A percentile compares a stretch with the other conserved stretches of the same genome.
Conservation (phyloP, 2,888 invertebrate species). For the Lochmaea crataegi region DNA sequence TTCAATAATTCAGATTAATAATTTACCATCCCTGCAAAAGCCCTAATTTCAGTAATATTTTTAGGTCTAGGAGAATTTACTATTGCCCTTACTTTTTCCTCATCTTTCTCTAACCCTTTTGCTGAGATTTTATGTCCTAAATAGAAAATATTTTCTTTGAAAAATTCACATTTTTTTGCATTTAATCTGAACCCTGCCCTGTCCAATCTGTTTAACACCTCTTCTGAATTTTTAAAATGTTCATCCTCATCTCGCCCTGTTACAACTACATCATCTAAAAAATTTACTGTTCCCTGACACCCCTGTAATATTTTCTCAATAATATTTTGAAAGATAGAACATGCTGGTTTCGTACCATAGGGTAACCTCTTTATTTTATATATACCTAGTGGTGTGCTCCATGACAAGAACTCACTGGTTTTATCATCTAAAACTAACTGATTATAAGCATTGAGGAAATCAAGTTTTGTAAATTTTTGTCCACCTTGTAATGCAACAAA, state of each 20-base stretch:
- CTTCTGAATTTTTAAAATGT: constrained; percentile 37
- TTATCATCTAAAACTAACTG: no score
- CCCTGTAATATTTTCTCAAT: constrained; percentile 47
- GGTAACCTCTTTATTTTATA: constrained; percentile 58
- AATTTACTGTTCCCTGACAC: constrained; percentile 38
- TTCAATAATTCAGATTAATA: constrained; percentile 56
- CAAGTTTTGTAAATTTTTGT: no score
- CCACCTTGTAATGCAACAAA: no score
- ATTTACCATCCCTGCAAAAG: constrained; percentile 57
- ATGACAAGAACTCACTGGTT: no score
- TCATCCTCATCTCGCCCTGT: constrained; percentile 37
- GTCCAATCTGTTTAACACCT: constrained; percentile 21
- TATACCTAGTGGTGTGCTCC: constrained; percentile 55
- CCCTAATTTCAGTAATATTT: constrained; percentile 42
- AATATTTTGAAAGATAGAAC: constrained; percentile 59
- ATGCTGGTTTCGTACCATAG: constrained; percentile 59
- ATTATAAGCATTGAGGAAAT: no score
- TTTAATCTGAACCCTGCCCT: constrained; percentile 32
- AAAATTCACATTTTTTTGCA: constrained; percentile 35
- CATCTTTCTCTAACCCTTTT: constrained; percentile 28
- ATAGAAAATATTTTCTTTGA: constrained; percentile 31
- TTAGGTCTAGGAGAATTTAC: constrained; percentile 14
- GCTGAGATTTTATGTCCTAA: constrained; percentile 35
- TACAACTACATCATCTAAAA: constrained; percentile 45
- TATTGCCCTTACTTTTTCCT: constrained; percentile 24